Percentiles rank a stretch among this genome's conserved stretches.
phyloP scores from a whole-genome alignment of 1,140 invertebrate genomes.

The Bombus superbus region DNA sequence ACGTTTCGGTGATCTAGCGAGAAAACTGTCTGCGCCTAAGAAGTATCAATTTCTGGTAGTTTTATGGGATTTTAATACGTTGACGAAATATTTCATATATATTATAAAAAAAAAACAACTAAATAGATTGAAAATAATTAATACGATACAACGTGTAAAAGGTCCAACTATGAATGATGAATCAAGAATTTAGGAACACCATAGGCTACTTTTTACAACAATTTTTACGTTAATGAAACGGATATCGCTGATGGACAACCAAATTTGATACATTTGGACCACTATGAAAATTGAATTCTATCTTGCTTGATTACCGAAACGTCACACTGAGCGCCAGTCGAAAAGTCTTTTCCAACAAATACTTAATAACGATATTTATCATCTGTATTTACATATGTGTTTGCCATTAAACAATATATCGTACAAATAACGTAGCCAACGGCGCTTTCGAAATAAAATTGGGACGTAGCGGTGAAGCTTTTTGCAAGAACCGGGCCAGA shows the following conservation, averaged over 20 bases:
- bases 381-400: neutral
- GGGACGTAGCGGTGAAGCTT: neutral
- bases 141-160: too few relatives aligned
- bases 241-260: too few relatives aligned
- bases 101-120: too few relatives aligned
- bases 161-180: fast-evolving
- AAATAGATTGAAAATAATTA: too few relatives aligned
- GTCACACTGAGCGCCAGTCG: too few relatives aligned
- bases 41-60: neutral
- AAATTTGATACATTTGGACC: too few relatives aligned
- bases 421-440: neutral
- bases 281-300: too few relatives aligned
- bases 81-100: too few relatives aligned
- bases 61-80: neutral
- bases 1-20: neutral
- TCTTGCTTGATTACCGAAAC: too few relatives aligned
- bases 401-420: neutral
- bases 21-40: neutral
- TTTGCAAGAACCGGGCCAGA: neutral
- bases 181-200: too few relatives aligned
- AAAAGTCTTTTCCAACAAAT: neutral
- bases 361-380: neutral
- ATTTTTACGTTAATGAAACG: too few relatives aligned
- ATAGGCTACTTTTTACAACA: too few relatives aligned
- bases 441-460: neutral